phyloP scores from a whole-genome alignment of 2,113 vertebrate genomes.

The Paraplagusia blochii region DNA sequence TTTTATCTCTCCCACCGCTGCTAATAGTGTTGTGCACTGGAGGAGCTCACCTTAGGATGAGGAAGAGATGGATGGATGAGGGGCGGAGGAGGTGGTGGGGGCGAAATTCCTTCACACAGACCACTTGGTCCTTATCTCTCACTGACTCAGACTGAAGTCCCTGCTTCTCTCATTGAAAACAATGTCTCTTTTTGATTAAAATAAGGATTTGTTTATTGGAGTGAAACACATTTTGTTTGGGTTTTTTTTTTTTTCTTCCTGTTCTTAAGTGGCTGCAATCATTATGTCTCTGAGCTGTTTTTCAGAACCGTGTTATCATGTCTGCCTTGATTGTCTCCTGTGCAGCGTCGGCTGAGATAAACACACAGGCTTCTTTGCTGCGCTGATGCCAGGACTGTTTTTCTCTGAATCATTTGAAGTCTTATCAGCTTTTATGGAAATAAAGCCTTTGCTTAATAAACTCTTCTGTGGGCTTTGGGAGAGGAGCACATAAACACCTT shows the following conservation, averaged over 20 bases:
- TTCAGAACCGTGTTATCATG: constrained; percentile 67
- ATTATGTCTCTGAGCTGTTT: constrained; percentile 62
- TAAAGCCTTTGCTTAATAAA: constrained; percentile 71
- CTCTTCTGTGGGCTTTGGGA: constrained; percentile 61
- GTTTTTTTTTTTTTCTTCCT: constrained; percentile 65
- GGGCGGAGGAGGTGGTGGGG: constrained; percentile 21
- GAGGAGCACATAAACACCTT: constrained; percentile 67
- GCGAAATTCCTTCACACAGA: constrained; percentile 77
- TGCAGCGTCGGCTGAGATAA: constrained; percentile 54
- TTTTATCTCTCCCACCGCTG: constrained; percentile 96
- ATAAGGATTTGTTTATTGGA: constrained; percentile 80
- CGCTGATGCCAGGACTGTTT: constrained; percentile 53
- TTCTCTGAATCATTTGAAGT: constrained; percentile 70
- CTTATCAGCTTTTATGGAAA: constrained; percentile 72
- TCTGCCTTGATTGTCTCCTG: constrained; percentile 68
- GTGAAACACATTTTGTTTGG: constrained; percentile 82
- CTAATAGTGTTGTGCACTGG: constrained; percentile 95
- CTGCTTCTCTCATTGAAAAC: constrained; percentile 99
- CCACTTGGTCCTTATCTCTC: constrained; percentile 92
- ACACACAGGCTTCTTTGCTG: constrained; percentile 55
- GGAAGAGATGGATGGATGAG: constrained; percentile 78
- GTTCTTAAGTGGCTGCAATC: constrained; percentile 80
- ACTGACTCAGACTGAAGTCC: constrained; percentile 91
- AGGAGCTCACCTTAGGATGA: constrained; percentile 88
- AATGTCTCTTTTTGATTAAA: constrained; percentile 78